A percentile compares a stretch with the other conserved stretches of the same genome.
These are phyloP conservation scores for Turritopsis dohrnii DNA, from an alignment of 30 jellyfish, hydroid and myxozoan species.

Conservation along the genomic window DNA sequence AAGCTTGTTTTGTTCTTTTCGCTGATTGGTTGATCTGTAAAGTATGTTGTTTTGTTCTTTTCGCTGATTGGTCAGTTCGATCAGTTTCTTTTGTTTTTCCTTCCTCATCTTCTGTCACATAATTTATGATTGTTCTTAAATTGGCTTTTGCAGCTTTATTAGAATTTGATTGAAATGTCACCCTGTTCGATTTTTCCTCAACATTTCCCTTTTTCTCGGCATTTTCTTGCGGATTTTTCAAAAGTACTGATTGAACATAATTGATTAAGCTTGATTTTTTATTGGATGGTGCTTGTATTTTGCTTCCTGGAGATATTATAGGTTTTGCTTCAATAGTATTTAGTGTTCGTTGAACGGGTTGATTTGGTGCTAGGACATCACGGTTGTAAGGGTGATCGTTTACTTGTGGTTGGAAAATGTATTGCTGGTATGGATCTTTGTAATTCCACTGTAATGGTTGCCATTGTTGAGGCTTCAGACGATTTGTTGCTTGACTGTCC, in stretches of 20 bases:
- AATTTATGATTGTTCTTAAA: too few species aligned
- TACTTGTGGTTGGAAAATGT: background rate
- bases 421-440: background rate
- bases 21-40: background rate
- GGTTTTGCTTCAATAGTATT: background rate
- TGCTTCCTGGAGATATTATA: background rate
- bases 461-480: background rate
- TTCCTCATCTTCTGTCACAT: too few species aligned
- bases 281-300: background rate
- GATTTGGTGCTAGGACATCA: too few species aligned
- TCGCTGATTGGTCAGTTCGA: too few species aligned
- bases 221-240: background rate
- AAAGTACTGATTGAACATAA: background rate
- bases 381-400: too few species aligned
- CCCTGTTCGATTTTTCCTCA: background rate
- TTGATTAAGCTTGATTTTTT: background rate
- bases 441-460: background rate
- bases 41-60: background rate
- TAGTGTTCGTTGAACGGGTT: background rate
- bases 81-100: background rate
- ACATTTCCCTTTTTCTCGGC: background rate
- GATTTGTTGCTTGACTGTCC: background rate
- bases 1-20: background rate
- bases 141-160: too few species aligned
- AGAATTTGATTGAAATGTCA: background rate